phyloP scores from a whole-genome alignment of 2,888 invertebrate species.

The Itoplectis maculator region DNA sequence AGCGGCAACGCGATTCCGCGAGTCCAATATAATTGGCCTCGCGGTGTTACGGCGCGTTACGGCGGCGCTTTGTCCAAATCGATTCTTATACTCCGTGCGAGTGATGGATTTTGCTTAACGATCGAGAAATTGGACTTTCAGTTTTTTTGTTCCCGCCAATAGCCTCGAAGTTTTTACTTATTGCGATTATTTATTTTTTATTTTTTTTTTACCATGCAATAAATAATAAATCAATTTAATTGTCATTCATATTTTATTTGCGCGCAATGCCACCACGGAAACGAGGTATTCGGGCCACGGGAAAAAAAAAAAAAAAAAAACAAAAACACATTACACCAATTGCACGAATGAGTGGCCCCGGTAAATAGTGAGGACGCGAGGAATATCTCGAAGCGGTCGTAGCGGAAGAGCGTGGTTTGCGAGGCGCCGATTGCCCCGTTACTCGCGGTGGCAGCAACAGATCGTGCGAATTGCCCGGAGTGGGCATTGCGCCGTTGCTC shows the following conservation, averaged over 20 bases:
- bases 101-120: constrained; percentile 34
- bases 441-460: constrained; percentile 48
- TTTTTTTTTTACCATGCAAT: too few species aligned
- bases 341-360: neutral
- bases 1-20: constrained; percentile 43
- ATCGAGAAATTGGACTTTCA: neutral
- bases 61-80: constrained; percentile 10
- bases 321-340: neutral
- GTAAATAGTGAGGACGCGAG: constrained; percentile 28
- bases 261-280: too few species aligned
- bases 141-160: too few species aligned
- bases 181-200: too few species aligned
- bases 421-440: constrained; percentile 70
- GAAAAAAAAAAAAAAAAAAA: neutral
- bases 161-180: too few species aligned
- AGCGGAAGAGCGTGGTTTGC: constrained; percentile 59
- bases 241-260: too few species aligned
- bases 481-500: constrained; percentile 43
- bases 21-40: constrained; percentile 43
- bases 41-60: constrained; percentile 31
- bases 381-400: constrained; percentile 53
- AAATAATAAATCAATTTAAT: too few species aligned
- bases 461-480: constrained; percentile 63
- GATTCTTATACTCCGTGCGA: constrained; percentile 31
- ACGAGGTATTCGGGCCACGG: too few species aligned